A percentile compares a stretch with the other conserved stretches of the same genome.
Evolutionary conservation across 2,797 vertebrate species (phyloP).

Genomic region (Pangasius macronema): DNA sequence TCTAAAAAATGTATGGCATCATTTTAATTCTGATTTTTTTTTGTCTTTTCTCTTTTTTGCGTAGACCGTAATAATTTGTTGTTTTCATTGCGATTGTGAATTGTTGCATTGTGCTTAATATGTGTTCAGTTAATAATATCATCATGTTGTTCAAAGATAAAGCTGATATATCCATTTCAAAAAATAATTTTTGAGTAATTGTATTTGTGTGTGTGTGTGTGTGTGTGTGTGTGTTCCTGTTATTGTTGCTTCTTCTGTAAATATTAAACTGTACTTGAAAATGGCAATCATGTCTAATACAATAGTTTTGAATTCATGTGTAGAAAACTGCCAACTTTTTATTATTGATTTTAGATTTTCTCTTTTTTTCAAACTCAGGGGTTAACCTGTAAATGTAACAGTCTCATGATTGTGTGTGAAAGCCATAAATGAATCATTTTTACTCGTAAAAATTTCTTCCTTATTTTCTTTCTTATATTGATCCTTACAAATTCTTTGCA

Average conservation of each 20-base stretch:
- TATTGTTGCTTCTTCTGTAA: slow-evolving; percentile 53
- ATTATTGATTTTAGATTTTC: slow-evolving; percentile 19
- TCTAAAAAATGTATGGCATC: neutral
- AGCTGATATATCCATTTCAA: neutral
- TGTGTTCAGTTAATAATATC: slow-evolving; percentile 69
- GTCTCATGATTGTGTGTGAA: neutral
- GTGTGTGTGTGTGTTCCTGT: slow-evolving; percentile 54
- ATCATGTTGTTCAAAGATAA: slow-evolving; percentile 52
- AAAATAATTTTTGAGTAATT: neutral
- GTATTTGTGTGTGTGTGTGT: slow-evolving; percentile 49
- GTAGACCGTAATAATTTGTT: slow-evolving; percentile 66
- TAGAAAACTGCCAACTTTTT: slow-evolving; percentile 55
- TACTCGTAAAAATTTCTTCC: slow-evolving; percentile 34
- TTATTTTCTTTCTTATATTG: slow-evolving; percentile 47
- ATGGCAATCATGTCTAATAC: slow-evolving; percentile 68
- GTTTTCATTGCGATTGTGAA: slow-evolving; percentile 71
- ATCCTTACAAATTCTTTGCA: neutral
- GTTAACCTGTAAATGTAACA: slow-evolving; percentile 15
- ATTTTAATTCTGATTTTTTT: neutral
- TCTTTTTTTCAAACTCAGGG: slow-evolving; percentile 23
- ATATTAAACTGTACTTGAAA: slow-evolving; percentile 73
- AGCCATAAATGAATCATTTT: slow-evolving; percentile 10
- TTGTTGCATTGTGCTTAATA: slow-evolving; percentile 72
- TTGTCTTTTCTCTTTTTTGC: slow-evolving; percentile 49
- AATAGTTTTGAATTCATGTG: slow-evolving; percentile 28